Conservation (phyloP, 2,888 invertebrate species). For the Apotomis capreana region DNA sequence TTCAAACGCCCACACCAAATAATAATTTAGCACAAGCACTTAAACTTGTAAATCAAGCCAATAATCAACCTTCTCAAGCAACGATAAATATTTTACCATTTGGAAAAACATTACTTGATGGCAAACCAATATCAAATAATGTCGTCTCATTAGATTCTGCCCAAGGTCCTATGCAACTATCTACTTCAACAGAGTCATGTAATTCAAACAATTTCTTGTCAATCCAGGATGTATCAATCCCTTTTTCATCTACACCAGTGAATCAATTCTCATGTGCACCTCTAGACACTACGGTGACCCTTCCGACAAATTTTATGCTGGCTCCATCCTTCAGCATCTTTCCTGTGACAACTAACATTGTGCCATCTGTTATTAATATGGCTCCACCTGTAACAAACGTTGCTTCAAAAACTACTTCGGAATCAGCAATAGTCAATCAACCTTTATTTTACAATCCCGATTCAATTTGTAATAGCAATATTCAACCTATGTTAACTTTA, state of each 20-base stretch:
- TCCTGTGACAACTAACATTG: slow-evolving; percentile 2
- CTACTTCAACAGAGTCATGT: neutral
- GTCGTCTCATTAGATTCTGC: slow-evolving; percentile 1
- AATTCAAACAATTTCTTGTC: slow-evolving; percentile 4
- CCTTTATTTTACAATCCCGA: slow-evolving; percentile 5
- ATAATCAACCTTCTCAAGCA: neutral
- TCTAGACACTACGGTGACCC: neutral
- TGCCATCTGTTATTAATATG: neutral
- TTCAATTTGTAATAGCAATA: slow-evolving; percentile 15
- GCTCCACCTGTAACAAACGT: slow-evolving; percentile 14
- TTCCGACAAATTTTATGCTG: neutral
- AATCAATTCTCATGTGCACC: neutral
- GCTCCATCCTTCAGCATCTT: neutral
- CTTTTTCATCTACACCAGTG: neutral
- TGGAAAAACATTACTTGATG: slow-evolving; percentile 21
- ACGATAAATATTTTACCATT: slow-evolving; percentile 16
- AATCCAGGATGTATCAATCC: slow-evolving; percentile 9
- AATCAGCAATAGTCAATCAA: neutral
- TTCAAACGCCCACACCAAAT: neutral
- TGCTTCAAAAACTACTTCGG: neutral
- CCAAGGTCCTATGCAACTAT: slow-evolving; percentile 4
- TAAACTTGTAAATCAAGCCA: slow-evolving; percentile 4
- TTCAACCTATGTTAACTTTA: slow-evolving; percentile 11
- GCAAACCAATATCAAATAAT: slow-evolving; percentile 16
- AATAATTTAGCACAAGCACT: slow-evolving; percentile 18